phyloP scores from a whole-genome alignment of 2,888 invertebrate species.

The Tetragonula carbonaria region DNA sequence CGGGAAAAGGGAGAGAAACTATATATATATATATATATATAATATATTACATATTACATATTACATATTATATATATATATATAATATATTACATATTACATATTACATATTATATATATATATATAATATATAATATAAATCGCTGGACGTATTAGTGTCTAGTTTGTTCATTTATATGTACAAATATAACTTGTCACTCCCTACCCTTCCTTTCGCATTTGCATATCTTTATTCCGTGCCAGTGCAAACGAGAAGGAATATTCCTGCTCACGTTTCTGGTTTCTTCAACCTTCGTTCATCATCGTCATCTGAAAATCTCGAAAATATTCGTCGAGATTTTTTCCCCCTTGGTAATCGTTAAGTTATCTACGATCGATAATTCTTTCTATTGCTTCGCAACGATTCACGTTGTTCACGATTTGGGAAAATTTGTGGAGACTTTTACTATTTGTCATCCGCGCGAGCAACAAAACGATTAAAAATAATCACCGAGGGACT shows the following conservation, averaged over 20 bases:
- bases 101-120: no score
- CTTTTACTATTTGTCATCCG: not conserved
- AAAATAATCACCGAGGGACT: not conserved
- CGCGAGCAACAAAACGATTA: not conserved
- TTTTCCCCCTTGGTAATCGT: no score
- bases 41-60: no score
- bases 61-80: no score
- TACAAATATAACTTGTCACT: conserved; percentile 51
- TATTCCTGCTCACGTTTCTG: not conserved
- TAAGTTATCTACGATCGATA: no score
- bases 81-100: no score
- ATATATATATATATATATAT: no score
- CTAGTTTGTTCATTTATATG: conserved; percentile 61
- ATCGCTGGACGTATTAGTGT: conserved; percentile 42
- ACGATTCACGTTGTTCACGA: no score
- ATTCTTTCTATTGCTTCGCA: no score
- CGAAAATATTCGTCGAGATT: no score
- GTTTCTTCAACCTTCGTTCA: no score
- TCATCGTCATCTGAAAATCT: not conserved
- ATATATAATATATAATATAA: not conserved
- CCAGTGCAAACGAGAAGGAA: not conserved
- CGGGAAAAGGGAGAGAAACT: no score
- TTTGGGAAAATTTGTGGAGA: not conserved
- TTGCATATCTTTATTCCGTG: not conserved
- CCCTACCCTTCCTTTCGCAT: not conserved